Conservation (phyloP, 1,140 invertebrate species). For the Anoplolepis gracilipes region DNA sequence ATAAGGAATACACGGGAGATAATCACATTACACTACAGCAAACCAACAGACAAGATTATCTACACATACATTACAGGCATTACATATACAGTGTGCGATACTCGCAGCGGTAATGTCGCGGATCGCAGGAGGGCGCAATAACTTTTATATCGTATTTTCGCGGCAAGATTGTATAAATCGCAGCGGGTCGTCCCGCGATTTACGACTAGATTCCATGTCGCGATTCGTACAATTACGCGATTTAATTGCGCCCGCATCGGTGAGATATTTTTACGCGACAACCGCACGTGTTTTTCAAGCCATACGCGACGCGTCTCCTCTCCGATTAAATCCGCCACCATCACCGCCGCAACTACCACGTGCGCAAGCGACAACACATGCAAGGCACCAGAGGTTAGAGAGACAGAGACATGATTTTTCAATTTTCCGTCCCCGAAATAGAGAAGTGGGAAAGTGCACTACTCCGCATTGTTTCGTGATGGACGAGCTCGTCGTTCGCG, state of each 20-base stretch:
- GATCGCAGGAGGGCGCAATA: background rate
- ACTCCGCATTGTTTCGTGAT: slow-evolving; percentile 58
- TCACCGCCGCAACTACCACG: background rate
- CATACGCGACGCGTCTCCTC: background rate
- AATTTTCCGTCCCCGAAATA: slow-evolving; percentile 64
- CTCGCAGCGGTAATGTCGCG: slow-evolving; percentile 14
- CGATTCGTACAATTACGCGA: slow-evolving; percentile 36
- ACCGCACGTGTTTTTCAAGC: slow-evolving; percentile 9
- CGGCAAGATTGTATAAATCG: slow-evolving; percentile 23
- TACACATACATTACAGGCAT: background rate
- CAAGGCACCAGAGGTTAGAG: slow-evolving; percentile 79
- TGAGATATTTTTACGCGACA: slow-evolving; percentile 41
- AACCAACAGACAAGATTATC: slow-evolving; percentile 13
- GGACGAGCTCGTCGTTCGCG: slow-evolving; percentile 45
- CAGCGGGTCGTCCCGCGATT: background rate
- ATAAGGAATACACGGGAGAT: background rate
- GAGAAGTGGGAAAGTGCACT: slow-evolving; percentile 67
- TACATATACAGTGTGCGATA: background rate
- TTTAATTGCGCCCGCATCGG: slow-evolving; percentile 39
- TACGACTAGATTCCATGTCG: background rate
- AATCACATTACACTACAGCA: background rate
- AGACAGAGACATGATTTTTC: slow-evolving; percentile 82
- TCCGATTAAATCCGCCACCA: slow-evolving; percentile 29
- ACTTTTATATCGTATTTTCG: background rate
- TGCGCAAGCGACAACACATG: slow-evolving; percentile 59